These are phyloP conservation scores for Periplaneta americana DNA, from an alignment of 1,140 invertebrate species.

Conservation along the genomic window DNA sequence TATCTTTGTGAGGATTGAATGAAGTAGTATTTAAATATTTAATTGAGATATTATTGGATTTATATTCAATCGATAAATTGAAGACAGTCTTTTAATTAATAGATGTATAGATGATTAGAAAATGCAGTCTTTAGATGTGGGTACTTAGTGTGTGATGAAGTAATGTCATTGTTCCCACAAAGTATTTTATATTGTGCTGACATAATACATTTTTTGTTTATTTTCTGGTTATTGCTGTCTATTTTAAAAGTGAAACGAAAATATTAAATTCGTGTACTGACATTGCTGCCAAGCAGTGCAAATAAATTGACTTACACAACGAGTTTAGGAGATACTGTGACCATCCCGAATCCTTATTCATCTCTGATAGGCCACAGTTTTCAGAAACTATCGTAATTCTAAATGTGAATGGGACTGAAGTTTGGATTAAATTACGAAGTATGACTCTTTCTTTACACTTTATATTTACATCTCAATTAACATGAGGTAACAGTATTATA, in stretches of 20 bases:
- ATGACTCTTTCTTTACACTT: too few species aligned
- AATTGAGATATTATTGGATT: background rate
- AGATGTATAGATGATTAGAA: background rate
- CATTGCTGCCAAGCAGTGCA: background rate
- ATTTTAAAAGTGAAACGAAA: background rate
- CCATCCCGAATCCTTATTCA: background rate
- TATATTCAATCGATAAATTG: background rate
- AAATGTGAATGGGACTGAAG: too few species aligned
- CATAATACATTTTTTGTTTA: background rate
- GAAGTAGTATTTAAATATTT: background rate
- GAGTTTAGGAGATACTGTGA: background rate
- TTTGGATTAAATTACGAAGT: too few species aligned
- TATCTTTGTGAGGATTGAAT: background rate
- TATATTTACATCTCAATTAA: too few species aligned
- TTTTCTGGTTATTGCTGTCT: background rate
- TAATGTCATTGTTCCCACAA: background rate
- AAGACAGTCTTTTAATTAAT: background rate
- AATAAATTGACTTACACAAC: background rate
- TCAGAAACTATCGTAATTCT: background rate
- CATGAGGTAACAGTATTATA: too few species aligned
- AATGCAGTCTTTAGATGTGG: background rate
- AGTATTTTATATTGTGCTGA: background rate
- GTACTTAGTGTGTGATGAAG: background rate
- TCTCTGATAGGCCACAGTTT: background rate
- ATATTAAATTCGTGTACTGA: background rate